Base-by-base conservation (phyloP, 2,888 invertebrate species). In the Acleris holmiana region DNA sequence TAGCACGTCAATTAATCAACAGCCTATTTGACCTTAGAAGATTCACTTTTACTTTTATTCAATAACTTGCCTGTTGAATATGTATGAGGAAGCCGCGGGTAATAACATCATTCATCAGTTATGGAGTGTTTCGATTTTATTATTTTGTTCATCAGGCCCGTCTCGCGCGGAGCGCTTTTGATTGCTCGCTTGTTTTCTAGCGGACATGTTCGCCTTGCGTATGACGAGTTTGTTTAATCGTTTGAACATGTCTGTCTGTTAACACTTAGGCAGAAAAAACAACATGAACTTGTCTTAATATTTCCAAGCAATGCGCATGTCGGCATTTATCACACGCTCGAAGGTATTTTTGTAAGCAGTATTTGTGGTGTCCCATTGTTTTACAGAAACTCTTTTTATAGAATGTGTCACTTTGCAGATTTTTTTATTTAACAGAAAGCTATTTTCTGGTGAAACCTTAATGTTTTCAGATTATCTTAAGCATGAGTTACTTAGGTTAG, bases 1-100 rank as follows among this genome's bases (percentile, higher is more conserved):
- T 81, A 82, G 79, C 78, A 54, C 71, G 66, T 71, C 73, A 73
- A 83, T 85, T 82, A 86, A 84, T 86, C 81, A 85, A 74, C 71
- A 74, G 66, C 75, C 75, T 79, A 81, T 82, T 78, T 79, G 75
- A 76, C 69, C 72, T 76, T 75, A 78, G 77, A 76, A 79, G 83
- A 86, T 83, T 83, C 79, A 89, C 91, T 90, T 87, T 91, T 90
- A 89, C 90, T 91, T 90, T 89, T 88, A 83, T 86, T 84, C 79
- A 86, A 84, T 83, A 88, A 83, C 80, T 79, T 73, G 80, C 76
- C 79, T 77, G 78, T 82, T 85, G 84, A 87, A 87, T 88, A 86
- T 86, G 76, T 79, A 88, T 86, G 82, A 87, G 81, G 71, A 74
- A 73, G 74, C 70, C 71, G 76, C 70, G 74, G 75, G 79, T 81